These are phyloP conservation scores for Sycobia sp. DNA, from an alignment of 1,140 invertebrate genomes.

Conservation along the genomic window DNA sequence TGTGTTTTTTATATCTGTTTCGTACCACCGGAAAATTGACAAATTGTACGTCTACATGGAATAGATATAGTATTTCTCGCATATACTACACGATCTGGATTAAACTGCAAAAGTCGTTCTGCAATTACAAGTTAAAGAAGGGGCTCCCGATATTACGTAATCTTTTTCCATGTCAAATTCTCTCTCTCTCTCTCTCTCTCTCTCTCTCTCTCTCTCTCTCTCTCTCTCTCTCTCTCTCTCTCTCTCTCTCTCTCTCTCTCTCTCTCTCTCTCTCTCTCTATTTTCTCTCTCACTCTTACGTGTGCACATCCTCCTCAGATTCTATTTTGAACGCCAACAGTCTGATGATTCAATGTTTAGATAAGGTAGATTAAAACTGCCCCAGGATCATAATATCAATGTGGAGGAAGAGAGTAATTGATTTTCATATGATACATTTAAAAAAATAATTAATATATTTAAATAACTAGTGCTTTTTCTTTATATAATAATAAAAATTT, in stretches of 20 bases:
- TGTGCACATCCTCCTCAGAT: too few species aligned
- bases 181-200: background rate
- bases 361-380: background rate
- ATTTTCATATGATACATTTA: too few species aligned
- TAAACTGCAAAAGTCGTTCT: background rate
- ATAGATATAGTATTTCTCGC: too few species aligned
- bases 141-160: background rate
- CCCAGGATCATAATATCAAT: background rate
- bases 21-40: too few species aligned
- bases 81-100: background rate
- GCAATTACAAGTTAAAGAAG: background rate
- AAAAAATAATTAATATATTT: too few species aligned
- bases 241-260: background rate
- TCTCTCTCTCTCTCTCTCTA: too few species aligned
- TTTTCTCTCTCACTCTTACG: too few species aligned
- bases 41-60: too few species aligned
- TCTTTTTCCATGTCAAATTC: background rate
- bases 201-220: background rate
- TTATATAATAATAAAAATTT: too few species aligned
- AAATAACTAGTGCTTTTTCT: too few species aligned
- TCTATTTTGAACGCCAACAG: too few species aligned
- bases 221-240: background rate
- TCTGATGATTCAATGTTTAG: constrained; percentile 9
- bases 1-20: too few species aligned
- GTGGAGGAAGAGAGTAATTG: constrained; percentile 17